Evolutionary conservation across 2,888 invertebrate genomes (phyloP), one percentile per base, ranked within the genome.

Genomic region (Drosophila nr. medialis): DNA sequence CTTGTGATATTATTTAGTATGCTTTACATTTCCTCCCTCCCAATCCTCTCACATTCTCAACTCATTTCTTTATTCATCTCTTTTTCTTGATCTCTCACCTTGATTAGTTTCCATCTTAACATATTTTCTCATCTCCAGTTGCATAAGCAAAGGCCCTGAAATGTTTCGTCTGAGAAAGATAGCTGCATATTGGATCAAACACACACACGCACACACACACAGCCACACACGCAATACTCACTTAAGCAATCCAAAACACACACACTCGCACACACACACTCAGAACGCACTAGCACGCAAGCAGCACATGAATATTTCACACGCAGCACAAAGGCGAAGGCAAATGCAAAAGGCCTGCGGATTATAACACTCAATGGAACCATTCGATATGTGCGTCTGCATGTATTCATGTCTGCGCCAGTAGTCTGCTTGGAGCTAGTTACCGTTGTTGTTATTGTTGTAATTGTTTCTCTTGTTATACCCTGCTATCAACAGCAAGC

Each of bases 341-440:
- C 61, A 71, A 83, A 89, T 79, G 74, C 72, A 79, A 89, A 86
- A 75, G 80, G 80, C 85, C 87, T 81, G 65, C 72, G 81, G 84
- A 84, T 81, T 89, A 89, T 80, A 87, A 81, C 75, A 84, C 85
- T 84, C 89, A 67, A 86, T 86, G 64, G 81, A 74, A 65, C 66
- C 72, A 78, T 80, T 80, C 56, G 62, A 67, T 55, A 72, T 67
- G 58, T 63, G 27, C 8, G 13, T 49, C 48, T 40, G 21, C n/a
- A 24, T 34, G 38, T 36, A 7, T 30, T 30, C 69, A 29, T 54
- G 60, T 49, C 36, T 54, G 50, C 32, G 13, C 15, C 21, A 50
- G 42, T 24, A 18, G 40, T 42, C 61, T 38, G 45, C 59, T 15
- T n/a, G 6, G 27, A 49, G 2, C 18, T 53, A 60, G 38, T 64